Evolutionary conservation across 2,888 invertebrate genomes (phyloP).

Genomic region (Trichogramma dendrolimi): DNA sequence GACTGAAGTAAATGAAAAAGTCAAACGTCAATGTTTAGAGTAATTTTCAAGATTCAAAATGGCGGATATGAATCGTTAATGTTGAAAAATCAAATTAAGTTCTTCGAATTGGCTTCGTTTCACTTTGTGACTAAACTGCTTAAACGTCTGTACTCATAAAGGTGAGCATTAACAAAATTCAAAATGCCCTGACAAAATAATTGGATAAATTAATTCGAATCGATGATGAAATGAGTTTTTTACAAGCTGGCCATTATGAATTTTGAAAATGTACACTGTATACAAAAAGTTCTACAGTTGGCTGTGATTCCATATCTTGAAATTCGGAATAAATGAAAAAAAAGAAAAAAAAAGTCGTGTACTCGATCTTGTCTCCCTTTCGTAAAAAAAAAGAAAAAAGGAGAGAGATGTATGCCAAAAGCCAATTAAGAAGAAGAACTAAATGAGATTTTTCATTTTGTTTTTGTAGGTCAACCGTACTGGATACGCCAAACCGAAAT

Average conservation of each 20-base stretch:
- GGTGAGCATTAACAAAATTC: constrained; percentile 17
- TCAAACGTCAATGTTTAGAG: too few relatives aligned
- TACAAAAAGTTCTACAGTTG: background rate
- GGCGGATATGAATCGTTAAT: too few relatives aligned
- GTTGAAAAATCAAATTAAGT: too few relatives aligned
- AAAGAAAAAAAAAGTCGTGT: background rate
- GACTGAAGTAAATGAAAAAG: too few relatives aligned
- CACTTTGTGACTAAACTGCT: too few relatives aligned
- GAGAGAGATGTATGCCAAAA: too few relatives aligned
- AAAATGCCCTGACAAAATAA: constrained; percentile 16
- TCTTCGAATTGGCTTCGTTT: too few relatives aligned
- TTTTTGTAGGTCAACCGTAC: constrained; percentile 24
- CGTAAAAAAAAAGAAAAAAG: too few relatives aligned
- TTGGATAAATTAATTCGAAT: background rate
- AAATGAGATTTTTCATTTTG: background rate
- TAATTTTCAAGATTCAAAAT: too few relatives aligned
- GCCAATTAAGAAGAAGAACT: too few relatives aligned
- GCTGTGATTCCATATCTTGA: background rate
- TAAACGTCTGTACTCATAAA: background rate
- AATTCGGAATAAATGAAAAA: background rate
- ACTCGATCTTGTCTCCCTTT: background rate
- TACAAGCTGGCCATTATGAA: constrained; percentile 22
- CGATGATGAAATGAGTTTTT: background rate
- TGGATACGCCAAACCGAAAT: constrained; percentile 27
- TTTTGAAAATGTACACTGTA: constrained; percentile 4